Evolutionary conservation across 2,888 invertebrate genomes (phyloP).

Genomic region (Agrochola lychnidis): DNA sequence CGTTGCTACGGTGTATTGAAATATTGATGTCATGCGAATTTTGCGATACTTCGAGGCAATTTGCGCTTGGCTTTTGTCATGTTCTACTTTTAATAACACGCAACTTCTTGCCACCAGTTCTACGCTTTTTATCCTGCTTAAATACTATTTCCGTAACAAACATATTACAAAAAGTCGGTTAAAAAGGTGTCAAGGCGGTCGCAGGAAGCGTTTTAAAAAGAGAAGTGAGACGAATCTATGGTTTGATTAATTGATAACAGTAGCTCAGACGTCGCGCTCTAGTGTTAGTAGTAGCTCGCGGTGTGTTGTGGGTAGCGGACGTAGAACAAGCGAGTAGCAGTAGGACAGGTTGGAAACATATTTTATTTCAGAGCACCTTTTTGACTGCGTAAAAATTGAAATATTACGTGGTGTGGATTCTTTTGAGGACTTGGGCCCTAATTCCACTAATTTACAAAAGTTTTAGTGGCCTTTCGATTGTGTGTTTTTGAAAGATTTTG

Average conservation of each 20-base stretch:
- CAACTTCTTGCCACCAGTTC: neutral
- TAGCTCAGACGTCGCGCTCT: constrained; percentile 71
- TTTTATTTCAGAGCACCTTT: neutral
- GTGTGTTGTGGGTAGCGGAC: constrained; percentile 56
- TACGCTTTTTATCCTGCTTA: constrained; percentile 12
- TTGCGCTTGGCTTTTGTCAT: constrained; percentile 13
- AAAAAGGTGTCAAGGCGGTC: constrained; percentile 40
- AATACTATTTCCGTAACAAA: constrained; percentile 16
- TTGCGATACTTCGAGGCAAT: constrained; percentile 8
- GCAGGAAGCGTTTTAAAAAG: constrained; percentile 69
- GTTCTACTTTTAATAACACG: neutral
- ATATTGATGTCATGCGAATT: constrained; percentile 14
- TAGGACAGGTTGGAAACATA: constrained; percentile 16
- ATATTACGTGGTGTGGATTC: neutral
- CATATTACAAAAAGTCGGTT: constrained; percentile 16
- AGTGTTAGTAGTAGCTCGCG: constrained; percentile 67
- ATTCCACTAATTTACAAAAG: neutral
- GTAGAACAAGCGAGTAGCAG: constrained; percentile 36
- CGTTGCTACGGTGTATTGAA: neutral
- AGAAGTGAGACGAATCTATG: constrained; percentile 74
- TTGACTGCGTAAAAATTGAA: neutral
- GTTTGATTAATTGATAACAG: constrained; percentile 86
- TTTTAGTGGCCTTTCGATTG: neutral
- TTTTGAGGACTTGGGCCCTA: no score
- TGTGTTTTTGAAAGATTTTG: neutral